Evolutionary conservation across 2,797 vertebrate genomes (phyloP), one percentile per base, ranked within the genome.

Genomic region (Neoniphon sammara): DNA sequence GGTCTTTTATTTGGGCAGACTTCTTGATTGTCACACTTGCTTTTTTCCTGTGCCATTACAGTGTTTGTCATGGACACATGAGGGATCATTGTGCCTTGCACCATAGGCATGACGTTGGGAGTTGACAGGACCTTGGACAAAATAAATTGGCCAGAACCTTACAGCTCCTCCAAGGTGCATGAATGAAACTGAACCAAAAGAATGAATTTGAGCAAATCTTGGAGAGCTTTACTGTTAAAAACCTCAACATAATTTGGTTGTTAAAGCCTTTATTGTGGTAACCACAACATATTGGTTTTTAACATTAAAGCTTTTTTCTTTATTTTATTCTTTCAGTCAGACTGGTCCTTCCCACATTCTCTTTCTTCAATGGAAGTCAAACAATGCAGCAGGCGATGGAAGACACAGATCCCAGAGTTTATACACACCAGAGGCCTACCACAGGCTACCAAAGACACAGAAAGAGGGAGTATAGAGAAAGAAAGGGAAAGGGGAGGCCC

Each of bases 81-180:
- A 86, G 54, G 61, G 62, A 58, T 49, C 39, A 18, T 47, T 73
- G 30, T 30, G 15, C 52, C 27, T 67, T 14, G 9, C 15, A 53
- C 39, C 59, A 74, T 31, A 68, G 76, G 0, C 0, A 92, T 94
- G 92, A 91, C 88, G 0, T 78, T 92, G 78, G 86, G 79, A 47
- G 14, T 11, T 54, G 11, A 64, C 21, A 34, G 61, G 21, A 55
- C 15, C 1, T 57, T 52, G 34, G 44, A 68, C 30, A 11, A 50
- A 66, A 27, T 27, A 56, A 44, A 2, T 39, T 10, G 2, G 9
- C 11, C 21, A 21, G 27, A 39, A 52, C 20, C 3, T 4, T 31
- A 12, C 15, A 30, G 27, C 54, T 56, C 54, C 25, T 18, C 30
- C 54, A 8, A 21, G 54, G 54, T 27, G 23, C 21, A n/a, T 17